These are phyloP conservation scores for Platycnemis pennipes DNA, from an alignment of 2,888 invertebrate species.

Conservation along the genomic window DNA sequence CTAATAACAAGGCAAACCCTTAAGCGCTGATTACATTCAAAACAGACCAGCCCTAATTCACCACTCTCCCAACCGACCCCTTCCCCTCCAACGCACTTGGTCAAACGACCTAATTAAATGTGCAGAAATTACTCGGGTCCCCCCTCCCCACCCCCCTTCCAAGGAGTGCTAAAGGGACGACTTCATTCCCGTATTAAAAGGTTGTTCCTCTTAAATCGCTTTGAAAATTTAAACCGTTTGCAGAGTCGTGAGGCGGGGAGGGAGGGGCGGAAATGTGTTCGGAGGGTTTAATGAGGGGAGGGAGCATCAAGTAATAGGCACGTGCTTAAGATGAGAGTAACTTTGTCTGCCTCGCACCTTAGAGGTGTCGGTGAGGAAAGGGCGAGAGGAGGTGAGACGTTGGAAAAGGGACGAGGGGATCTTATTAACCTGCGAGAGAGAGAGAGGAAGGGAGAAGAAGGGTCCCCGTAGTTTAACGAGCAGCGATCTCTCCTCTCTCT, in stretches of 20 bases:
- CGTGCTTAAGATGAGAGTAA: conserved; percentile 35
- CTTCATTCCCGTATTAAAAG: conserved; percentile 10
- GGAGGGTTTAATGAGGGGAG: conserved; percentile 15
- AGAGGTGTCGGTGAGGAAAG: neutral
- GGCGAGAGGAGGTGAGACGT: neutral
- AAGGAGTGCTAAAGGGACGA: neutral
- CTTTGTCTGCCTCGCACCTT: neutral
- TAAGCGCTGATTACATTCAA: neutral
- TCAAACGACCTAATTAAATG: neutral
- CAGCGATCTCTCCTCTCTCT: neutral
- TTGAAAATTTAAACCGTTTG: conserved; percentile 39
- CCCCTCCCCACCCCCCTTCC: neutral
- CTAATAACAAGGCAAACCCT: neutral
- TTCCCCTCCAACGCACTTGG: neutral
- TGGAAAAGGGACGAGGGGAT: neutral
- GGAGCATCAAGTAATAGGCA: conserved; percentile 22
- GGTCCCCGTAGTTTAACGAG: conserved; percentile 16
- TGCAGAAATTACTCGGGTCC: neutral
- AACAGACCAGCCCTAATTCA: neutral
- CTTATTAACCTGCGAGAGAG: conserved; percentile 26
- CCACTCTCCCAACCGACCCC: too few relatives aligned
- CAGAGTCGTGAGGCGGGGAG: neutral
- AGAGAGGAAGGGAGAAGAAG: neutral
- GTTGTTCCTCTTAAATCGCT: neutral
- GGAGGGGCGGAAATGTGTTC: neutral